Base-by-base conservation (phyloP, 2,113 vertebrate species). In the Passer domesticus region DNA sequence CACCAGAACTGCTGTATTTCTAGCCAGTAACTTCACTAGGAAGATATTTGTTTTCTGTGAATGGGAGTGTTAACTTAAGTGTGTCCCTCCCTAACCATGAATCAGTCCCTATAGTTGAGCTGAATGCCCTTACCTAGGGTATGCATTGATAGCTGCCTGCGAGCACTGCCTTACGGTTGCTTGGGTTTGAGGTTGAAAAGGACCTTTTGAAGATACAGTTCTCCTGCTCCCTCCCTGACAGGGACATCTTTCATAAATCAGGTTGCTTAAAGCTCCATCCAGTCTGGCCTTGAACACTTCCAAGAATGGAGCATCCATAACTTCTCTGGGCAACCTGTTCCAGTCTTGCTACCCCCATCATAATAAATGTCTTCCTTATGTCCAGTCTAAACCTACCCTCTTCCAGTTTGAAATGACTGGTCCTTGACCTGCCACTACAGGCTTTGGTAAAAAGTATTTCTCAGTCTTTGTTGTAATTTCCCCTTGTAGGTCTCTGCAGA, bases 281-380 rank as follows among this genome's bases (percentile, higher is more conserved):
- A 76, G 2, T 27, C 17, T 62, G n/a, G 2, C 15, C 17, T 52
- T 15, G 43, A 76, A 27, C 7, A 7, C 17, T 76, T 80, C 11
- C 25, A 2, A 3, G 6, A 24, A 21, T 15, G 18, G 19, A 19
- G 6, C 13, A 55, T 28, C 56, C 7, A 1, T 18, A 28, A 5
- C 7, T 74, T 59, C 11, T 44, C 24, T 66, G 14, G 18, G 31
- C 8, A 55, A 4, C 24, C 21, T 28, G 18, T 70, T 69, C 21
- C 7, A 70, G 24, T 79, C 27, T 69, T 16, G 9, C 28, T 16
- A 20, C 5, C 3, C 7, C 15, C 15, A 33, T 41, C 4, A 13
- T 31, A 31, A 47, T 43, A 41, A n/a, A 22, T 7, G 18, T 41
- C 5, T 63, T 74, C 21, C 7, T 53, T 62, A 19, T 39, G 6